A percentile compares a stretch with the other conserved stretches of the same genome.
Conservation (phyloP, 2,888 invertebrate species). For the Andrena trimmerana region DNA sequence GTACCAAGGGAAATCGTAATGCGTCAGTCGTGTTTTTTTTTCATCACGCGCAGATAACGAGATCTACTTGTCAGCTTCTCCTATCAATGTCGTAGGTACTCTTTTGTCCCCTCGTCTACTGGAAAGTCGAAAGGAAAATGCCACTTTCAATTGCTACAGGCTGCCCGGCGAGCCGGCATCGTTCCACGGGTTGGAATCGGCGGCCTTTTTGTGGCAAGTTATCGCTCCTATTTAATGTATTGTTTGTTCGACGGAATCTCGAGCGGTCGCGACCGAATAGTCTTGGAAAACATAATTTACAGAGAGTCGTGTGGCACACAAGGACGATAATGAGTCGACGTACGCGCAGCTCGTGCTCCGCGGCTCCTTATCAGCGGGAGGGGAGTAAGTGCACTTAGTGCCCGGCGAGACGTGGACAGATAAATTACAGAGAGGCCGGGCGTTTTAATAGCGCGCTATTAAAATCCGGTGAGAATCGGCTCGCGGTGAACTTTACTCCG, state of each 20-base stretch:
- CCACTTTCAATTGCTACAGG: not conserved
- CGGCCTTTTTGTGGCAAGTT: not conserved
- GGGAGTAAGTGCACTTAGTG: conserved; percentile 60
- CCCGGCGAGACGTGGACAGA: conserved; percentile 43
- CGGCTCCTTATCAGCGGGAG: conserved; percentile 40
- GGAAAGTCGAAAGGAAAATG: not conserved
- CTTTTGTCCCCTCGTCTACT: not conserved
- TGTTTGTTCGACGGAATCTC: not conserved
- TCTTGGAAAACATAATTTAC: conserved; percentile 45
- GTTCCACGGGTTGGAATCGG: not conserved
- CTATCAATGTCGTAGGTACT: not conserved
- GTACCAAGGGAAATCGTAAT: not conserved
- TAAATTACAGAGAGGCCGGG: conserved; percentile 53
- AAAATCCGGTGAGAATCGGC: conserved; percentile 60
- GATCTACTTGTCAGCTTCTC: not conserved
- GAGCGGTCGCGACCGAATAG: not conserved
- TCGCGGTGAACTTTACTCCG: conserved; percentile 73
- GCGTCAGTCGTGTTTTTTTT: conserved; percentile 17
- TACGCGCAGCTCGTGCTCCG: conserved; percentile 70
- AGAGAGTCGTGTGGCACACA: conserved; percentile 70
- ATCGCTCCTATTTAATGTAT: no score
- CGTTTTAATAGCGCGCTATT: conserved; percentile 43
- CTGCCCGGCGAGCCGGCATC: not conserved
- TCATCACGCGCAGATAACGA: not conserved
- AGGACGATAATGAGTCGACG: conserved; percentile 65